phyloP scores from a whole-genome alignment of 2,888 invertebrate genomes.

The Coenonympha glycerion region DNA sequence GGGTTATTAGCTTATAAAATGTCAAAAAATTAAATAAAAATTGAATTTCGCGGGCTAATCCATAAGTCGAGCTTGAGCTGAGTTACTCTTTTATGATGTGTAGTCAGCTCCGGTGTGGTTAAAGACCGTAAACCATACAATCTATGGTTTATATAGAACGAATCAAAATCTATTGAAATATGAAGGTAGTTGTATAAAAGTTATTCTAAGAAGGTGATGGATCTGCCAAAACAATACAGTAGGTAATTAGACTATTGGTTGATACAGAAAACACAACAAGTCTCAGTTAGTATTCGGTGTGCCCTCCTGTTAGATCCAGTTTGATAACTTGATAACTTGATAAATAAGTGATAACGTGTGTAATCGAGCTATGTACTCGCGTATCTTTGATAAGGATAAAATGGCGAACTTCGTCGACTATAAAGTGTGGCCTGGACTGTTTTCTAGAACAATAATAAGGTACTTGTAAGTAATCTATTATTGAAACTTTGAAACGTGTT shows the following conservation, averaged over 20 bases:
- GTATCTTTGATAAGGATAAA: conserved; percentile 66
- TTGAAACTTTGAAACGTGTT: no score
- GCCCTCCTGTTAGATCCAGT: conserved; percentile 50
- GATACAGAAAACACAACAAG: neutral
- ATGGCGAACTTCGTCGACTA: conserved; percentile 59
- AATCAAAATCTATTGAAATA: no score
- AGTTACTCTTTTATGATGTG: no score
- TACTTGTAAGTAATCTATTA: conserved; percentile 28
- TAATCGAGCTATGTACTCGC: conserved; percentile 66
- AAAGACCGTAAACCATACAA: no score
- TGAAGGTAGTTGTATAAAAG: conserved; percentile 20
- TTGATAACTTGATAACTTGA: no score
- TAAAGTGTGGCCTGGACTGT: conserved; percentile 46
- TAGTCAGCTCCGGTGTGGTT: no score
- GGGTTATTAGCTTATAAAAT: no score
- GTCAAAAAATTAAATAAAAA: no score
- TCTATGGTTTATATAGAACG: no score
- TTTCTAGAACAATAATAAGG: conserved; percentile 50
- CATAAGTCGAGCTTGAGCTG: no score
- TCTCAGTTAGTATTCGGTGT: conserved; percentile 19
- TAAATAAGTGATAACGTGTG: conserved; percentile 59
- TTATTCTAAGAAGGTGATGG: neutral
- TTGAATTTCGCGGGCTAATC: no score
- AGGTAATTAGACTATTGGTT: no score
- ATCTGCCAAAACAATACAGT: neutral